Conservation (phyloP, 2,797 vertebrate genomes). For the Hoplostethus atlanticus region DNA sequence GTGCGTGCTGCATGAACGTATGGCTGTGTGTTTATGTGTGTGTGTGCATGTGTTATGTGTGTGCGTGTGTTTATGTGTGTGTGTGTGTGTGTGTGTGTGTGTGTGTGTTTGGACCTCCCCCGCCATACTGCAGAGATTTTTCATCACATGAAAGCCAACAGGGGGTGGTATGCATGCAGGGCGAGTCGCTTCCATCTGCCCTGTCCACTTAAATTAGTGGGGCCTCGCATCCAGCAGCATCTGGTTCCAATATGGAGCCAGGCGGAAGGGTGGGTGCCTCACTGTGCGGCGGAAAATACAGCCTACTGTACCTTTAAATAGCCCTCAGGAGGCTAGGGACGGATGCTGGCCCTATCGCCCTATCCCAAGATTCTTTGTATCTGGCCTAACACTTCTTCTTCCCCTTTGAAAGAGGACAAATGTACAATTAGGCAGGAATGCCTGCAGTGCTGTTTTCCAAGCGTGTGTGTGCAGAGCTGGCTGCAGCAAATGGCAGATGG, state of each 20-base stretch:
- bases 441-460: constrained; percentile 80
- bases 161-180: constrained; percentile 86
- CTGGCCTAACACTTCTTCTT: constrained; percentile 84
- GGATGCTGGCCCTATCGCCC: constrained; percentile 84
- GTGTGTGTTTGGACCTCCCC: constrained; percentile 73
- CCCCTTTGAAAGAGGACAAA: constrained; percentile 85
- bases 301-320: constrained; percentile 91
- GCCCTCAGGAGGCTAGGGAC: constrained; percentile 85
- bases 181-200: constrained; percentile 87
- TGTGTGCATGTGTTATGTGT: constrained; percentile 20
- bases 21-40: constrained; percentile 31
- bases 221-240: constrained; percentile 88
- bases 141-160: constrained; percentile 87
- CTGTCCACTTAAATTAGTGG: constrained; percentile 89
- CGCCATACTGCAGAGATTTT: constrained; percentile 81
- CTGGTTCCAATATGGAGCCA: constrained; percentile 89
- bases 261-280: constrained; percentile 90
- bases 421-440: constrained; percentile 89
- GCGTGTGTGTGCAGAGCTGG: constrained; percentile 65
- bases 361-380: constrained; percentile 84
- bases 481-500: constrained; percentile 49
- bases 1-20: constrained; percentile 10
- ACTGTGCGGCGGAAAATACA: constrained; percentile 88
- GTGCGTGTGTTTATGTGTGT: constrained; percentile 42
- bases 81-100: constrained; percentile 37